These are phyloP conservation scores for Sceloporus tristichus DNA, from an alignment of 2,113 vertebrate species.

Conservation along the genomic window DNA sequence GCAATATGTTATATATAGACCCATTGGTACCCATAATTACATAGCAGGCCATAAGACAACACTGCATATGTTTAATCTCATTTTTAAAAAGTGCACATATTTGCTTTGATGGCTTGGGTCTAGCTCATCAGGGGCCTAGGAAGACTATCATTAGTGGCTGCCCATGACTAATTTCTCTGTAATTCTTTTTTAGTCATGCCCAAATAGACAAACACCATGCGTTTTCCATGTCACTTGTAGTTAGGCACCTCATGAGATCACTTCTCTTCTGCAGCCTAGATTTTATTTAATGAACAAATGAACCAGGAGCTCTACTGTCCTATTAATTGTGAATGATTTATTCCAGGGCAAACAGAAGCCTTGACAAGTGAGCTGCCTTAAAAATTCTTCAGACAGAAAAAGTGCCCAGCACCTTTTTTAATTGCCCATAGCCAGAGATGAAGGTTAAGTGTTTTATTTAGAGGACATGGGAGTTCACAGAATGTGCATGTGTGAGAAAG, in stretches of 20 bases:
- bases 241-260: background rate
- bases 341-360: conserved; percentile 29
- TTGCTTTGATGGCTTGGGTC: conserved; percentile 62
- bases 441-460: background rate
- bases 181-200: conserved; percentile 67
- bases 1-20: conserved; percentile 55
- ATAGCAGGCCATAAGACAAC: conserved; percentile 61
- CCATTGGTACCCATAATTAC: conserved; percentile 67
- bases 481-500: background rate
- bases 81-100: conserved; percentile 62
- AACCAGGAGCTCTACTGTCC: conserved; percentile 20
- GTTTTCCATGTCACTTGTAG: conserved; percentile 28
- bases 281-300: conserved; percentile 42
- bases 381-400: conserved; percentile 11
- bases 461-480: background rate
- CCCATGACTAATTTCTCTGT: conserved; percentile 71
- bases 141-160: conserved; percentile 72
- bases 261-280: conserved; percentile 43
- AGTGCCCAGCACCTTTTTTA: background rate
- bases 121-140: conserved; percentile 69
- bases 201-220: conserved; percentile 46
- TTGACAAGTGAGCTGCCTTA: conserved; percentile 28
- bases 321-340: conserved; percentile 50
- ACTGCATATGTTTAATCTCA: conserved; percentile 76
- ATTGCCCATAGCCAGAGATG: background rate